phyloP scores from a whole-genome alignment of 2,797 vertebrate species.

The Lepus townsendii region DNA sequence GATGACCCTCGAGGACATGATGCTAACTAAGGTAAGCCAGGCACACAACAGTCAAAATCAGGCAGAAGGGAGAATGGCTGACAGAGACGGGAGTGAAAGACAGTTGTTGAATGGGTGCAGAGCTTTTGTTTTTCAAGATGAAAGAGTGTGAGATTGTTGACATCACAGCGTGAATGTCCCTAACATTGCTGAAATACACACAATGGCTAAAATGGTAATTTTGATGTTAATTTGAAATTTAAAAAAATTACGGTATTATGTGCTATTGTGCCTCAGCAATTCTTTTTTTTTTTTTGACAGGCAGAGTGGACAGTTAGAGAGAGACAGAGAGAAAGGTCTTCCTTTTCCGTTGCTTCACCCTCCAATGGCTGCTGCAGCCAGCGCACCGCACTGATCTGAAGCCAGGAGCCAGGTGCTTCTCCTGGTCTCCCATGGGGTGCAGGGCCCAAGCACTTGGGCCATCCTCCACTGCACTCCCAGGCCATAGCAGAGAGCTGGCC shows the following conservation, averaged over 20 bases:
- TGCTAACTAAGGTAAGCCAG: neutral
- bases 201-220: neutral
- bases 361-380: no score
- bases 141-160: neutral
- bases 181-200: neutral
- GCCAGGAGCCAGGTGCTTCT: no score
- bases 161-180: neutral
- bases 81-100: fast-evolving
- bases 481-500: no score
- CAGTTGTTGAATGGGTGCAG: neutral
- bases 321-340: no score
- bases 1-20: neutral
- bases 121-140: neutral
- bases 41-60: neutral
- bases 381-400: no score
- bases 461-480: no score
- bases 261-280: neutral
- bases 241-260: no score
- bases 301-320: no score
- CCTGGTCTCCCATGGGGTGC: no score
- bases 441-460: no score
- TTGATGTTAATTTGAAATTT: neutral
- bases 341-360: no score
- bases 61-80: neutral
- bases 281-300: neutral